phyloP scores from a whole-genome alignment of 1,140 invertebrate genomes.

The Pomacea maculata region DNA sequence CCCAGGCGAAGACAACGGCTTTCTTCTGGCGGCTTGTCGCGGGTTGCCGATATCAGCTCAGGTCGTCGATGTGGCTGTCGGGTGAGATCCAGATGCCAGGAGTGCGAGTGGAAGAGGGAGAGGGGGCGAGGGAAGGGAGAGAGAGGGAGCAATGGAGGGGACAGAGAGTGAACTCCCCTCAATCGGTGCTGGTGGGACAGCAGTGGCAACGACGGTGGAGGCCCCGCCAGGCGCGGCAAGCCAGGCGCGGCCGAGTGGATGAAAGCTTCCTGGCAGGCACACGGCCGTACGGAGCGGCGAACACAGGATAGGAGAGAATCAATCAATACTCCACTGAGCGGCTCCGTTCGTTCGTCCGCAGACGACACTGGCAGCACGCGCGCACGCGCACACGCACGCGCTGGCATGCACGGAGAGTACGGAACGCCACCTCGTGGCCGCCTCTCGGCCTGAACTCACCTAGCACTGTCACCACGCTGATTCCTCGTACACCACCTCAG shows the following conservation, averaged over 20 bases:
- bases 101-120: slow-evolving; percentile 58
- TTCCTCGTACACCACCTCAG: neutral
- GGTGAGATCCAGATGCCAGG: neutral
- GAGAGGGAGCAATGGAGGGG: neutral
- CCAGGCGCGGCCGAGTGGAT: neutral
- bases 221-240: neutral
- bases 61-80: neutral
- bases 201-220: too few species aligned
- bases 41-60: neutral
- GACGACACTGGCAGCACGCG: neutral
- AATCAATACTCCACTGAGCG: neutral
- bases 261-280: slow-evolving; percentile 1
- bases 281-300: slow-evolving; percentile 1
- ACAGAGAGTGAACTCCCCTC: neutral
- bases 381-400: slow-evolving; percentile 3
- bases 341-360: neutral
- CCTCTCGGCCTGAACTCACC: neutral
- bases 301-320: neutral
- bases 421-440: neutral
- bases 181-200: neutral
- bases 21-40: neutral
- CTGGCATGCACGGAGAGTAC: neutral
- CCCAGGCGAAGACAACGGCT: neutral
- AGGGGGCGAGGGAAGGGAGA: neutral
- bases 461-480: neutral